These are phyloP conservation scores for Salpingus planirostris DNA, from an alignment of 2,888 invertebrate genomes.

Conservation along the genomic window DNA sequence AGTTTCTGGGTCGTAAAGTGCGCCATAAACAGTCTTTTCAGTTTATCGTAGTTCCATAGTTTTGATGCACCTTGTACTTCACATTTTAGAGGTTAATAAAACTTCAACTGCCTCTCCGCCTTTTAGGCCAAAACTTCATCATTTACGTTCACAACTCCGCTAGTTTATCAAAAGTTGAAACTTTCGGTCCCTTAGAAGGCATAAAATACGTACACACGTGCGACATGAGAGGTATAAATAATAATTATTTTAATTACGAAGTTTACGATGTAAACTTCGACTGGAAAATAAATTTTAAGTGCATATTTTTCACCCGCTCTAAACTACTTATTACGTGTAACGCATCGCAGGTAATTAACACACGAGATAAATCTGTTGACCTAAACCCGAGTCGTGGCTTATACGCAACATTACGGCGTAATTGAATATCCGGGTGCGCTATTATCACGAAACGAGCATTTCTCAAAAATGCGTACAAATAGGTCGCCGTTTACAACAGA, in stretches of 20 bases:
- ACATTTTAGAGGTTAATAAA: constrained; percentile 17
- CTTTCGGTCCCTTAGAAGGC: constrained; percentile 13
- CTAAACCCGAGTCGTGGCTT: too few relatives aligned
- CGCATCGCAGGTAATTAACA: too few relatives aligned
- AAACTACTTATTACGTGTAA: too few relatives aligned
- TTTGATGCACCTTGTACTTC: constrained; percentile 12
- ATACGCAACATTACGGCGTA: too few relatives aligned
- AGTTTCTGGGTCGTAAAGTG: too few relatives aligned
- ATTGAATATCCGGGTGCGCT: too few relatives aligned
- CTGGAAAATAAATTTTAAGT: too few relatives aligned
- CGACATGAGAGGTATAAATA: constrained; percentile 11
- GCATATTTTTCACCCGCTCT: too few relatives aligned
- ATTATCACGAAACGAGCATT: too few relatives aligned
- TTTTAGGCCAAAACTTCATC: constrained; percentile 17
- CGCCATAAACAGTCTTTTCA: constrained; percentile 6
- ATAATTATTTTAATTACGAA: constrained; percentile 17
- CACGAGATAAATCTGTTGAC: too few relatives aligned
- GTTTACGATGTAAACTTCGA: constrained; percentile 9
- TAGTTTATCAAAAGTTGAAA: constrained; percentile 17
- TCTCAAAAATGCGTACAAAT: too few relatives aligned
- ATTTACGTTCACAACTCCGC: constrained; percentile 15
- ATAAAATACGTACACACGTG: constrained; percentile 15
- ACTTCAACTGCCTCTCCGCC: constrained; percentile 11
- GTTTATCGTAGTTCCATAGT: constrained; percentile 11
- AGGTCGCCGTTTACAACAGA: too few relatives aligned